phyloP scores from a whole-genome alignment of 2,113 vertebrate genomes.

The Labeo catla region DNA sequence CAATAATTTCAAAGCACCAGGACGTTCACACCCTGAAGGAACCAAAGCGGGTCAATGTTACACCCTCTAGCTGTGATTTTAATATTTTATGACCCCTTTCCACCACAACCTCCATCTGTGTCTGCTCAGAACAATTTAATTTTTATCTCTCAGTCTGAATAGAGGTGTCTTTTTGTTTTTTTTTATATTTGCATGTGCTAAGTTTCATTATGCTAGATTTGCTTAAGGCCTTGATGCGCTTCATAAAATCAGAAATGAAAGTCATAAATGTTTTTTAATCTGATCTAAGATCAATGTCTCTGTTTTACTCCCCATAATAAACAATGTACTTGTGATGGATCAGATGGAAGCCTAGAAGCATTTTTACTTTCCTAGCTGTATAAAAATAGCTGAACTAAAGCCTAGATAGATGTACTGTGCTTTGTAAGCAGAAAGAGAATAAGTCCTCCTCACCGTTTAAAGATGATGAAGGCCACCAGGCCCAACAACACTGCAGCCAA shows the following conservation, averaged over 20 bases:
- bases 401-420: neutral
- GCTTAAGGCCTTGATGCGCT: neutral
- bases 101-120: neutral
- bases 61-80: slow-evolving; percentile 26
- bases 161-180: no score
- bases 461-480: slow-evolving; percentile 91
- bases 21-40: neutral
- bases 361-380: neutral
- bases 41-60: slow-evolving; percentile 49
- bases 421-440: neutral
- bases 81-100: slow-evolving; percentile 57
- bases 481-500: slow-evolving; percentile 92
- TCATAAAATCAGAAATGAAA: neutral
- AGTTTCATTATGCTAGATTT: neutral
- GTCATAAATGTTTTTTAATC: neutral
- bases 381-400: slow-evolving; percentile 32
- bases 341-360: slow-evolving; percentile 15
- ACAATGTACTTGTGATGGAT: slow-evolving; percentile 42
- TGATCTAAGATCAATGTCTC: neutral
- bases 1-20: neutral
- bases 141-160: neutral
- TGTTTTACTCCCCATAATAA: slow-evolving; percentile 32
- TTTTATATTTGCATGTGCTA: neutral
- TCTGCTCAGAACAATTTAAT: neutral
- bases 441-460: slow-evolving; percentile 85